Conservation (phyloP, 2,113 vertebrate species). For the Kryptolebias marmoratus region DNA sequence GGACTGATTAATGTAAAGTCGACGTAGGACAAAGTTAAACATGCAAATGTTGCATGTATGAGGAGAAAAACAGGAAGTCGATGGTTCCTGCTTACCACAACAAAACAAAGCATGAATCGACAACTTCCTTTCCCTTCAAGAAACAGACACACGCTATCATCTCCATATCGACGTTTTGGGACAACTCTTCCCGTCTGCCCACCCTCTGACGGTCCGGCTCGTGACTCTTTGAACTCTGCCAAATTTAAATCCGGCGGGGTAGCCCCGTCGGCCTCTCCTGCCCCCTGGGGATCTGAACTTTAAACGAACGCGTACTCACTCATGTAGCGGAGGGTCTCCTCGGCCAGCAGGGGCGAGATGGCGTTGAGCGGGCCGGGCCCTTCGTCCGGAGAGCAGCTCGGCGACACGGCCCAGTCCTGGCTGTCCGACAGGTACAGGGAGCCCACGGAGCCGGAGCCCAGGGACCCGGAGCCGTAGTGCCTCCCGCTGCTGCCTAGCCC, state of each 20-base stretch:
- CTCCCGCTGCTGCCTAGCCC: constrained; percentile 76
- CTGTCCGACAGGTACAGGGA: constrained; percentile 91
- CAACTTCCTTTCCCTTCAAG: constrained; percentile 40
- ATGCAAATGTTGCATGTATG: neutral
- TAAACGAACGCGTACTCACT: constrained; percentile 81
- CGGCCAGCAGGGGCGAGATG: constrained; percentile 83
- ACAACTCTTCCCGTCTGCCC: constrained; percentile 66
- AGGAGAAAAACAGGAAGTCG: constrained; percentile 37
- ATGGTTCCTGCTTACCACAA: neutral
- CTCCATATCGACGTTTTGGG: constrained; percentile 69
- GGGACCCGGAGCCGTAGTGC: constrained; percentile 65
- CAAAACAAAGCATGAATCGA: constrained; percentile 33
- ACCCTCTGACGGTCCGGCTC: constrained; percentile 34
- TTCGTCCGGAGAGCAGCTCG: constrained; percentile 73
- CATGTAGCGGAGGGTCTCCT: constrained; percentile 93
- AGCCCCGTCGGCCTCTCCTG: constrained; percentile 36
- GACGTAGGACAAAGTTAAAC: too few relatives aligned
- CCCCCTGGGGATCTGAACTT: neutral
- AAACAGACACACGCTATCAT: constrained; percentile 57
- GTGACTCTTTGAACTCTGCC: constrained; percentile 63
- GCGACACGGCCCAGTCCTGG: constrained; percentile 86
- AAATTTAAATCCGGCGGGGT: constrained; percentile 51
- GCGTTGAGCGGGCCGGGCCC: constrained; percentile 50
- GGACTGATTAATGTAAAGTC: too few relatives aligned
- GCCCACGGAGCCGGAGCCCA: constrained; percentile 68